These are phyloP conservation scores for Nasalis larvatus DNA, from an alignment of 2,113 vertebrate genomes.

Conservation along the genomic window DNA sequence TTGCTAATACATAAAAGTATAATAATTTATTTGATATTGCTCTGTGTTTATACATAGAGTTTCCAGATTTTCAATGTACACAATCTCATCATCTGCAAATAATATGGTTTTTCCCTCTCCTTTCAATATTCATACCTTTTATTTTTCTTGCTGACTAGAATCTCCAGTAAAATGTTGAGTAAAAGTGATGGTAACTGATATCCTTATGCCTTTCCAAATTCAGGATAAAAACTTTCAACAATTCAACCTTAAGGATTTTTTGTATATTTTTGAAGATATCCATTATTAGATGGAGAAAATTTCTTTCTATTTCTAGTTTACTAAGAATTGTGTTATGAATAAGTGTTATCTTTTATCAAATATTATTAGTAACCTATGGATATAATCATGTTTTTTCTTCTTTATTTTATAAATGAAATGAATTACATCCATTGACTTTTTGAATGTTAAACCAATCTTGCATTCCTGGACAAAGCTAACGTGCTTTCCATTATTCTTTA, in stretches of 20 bases:
- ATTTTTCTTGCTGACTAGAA: not conserved
- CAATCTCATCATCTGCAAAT: not conserved
- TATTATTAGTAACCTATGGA: not conserved
- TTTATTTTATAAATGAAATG: not conserved
- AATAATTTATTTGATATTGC: not conserved
- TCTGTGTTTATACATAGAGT: not conserved
- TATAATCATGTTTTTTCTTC: not conserved
- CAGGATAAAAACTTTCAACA: not conserved
- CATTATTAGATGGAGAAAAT: not conserved
- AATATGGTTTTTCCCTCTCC: not conserved
- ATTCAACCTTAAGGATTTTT: not conserved
- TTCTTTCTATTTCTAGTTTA: not conserved
- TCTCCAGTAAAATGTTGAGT: not conserved
- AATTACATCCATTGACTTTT: not conserved
- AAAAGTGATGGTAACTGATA: not conserved
- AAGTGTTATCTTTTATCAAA: not conserved
- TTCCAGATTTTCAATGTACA: not conserved
- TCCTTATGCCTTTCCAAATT: not conserved
- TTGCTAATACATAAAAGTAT: not conserved
- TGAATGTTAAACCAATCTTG: not conserved
- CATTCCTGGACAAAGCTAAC: not conserved
- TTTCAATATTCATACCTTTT: not conserved
- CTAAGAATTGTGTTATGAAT: not conserved
- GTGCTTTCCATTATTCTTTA: not conserved
- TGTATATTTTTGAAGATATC: not conserved